Evolutionary conservation across 2,113 vertebrate genomes (phyloP).

Genomic region (Odobenus rosmarus): DNA sequence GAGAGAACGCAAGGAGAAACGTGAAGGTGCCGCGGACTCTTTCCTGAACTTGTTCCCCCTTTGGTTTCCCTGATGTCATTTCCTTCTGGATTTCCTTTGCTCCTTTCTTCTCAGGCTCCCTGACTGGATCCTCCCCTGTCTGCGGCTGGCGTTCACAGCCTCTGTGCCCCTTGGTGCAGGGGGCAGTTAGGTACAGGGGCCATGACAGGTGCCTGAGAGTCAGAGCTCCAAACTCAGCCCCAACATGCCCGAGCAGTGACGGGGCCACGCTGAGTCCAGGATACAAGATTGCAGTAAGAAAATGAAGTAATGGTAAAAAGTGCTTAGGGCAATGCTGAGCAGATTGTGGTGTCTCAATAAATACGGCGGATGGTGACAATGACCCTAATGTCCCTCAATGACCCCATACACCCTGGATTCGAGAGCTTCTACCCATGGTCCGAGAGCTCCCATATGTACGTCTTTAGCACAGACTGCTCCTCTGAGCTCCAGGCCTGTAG

Average conservation of each 20-base stretch:
- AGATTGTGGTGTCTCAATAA: not conserved
- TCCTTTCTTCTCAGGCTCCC: not conserved
- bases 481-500: not conserved
- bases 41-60: not conserved
- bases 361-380: not conserved
- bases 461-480: not conserved
- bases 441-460: rapidly evolving
- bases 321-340: no score
- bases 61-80: not conserved
- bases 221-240: not conserved
- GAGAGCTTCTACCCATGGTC: not conserved
- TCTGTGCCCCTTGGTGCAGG: not conserved
- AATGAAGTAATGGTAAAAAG: not conserved
- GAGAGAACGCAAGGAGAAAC: not conserved
- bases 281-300: not conserved
- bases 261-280: not conserved
- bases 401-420: not conserved
- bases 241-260: no score
- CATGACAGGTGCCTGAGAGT: rapidly evolving
- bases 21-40: rapidly evolving
- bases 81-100: not conserved
- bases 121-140: not conserved
- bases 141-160: rapidly evolving
- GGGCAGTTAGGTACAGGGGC: rapidly evolving
- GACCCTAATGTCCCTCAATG: not conserved